Conservation (phyloP, 2,888 invertebrate genomes). For the Brachypterus glaber region DNA sequence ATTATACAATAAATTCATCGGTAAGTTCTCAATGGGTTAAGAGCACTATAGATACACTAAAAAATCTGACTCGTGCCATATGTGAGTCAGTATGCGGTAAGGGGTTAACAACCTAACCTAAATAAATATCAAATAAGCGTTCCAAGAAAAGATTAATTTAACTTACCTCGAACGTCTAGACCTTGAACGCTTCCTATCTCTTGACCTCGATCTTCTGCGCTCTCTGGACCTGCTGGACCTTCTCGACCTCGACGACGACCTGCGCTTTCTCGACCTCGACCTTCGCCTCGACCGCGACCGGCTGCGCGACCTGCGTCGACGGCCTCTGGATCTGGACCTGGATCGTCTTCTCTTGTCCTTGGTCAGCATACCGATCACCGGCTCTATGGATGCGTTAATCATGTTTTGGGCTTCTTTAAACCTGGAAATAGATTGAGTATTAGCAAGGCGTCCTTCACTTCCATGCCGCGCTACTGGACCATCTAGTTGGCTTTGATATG, state of each 20-base stretch:
- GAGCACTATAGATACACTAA: too few species aligned
- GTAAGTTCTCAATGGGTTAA: too few species aligned
- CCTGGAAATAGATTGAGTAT: too few species aligned
- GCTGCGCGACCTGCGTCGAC: slow-evolving; percentile 45
- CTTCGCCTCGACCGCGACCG: slow-evolving; percentile 51
- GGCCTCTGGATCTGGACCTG: slow-evolving; percentile 36
- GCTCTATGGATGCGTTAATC: slow-evolving; percentile 89
- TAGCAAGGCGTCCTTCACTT: too few species aligned
- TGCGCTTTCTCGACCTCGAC: slow-evolving; percentile 29
- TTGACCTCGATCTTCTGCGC: slow-evolving; percentile 46
- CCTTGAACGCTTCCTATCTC: slow-evolving; percentile 29
- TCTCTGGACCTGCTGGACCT: slow-evolving; percentile 45
- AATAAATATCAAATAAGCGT: too few species aligned
- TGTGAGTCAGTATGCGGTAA: too few species aligned
- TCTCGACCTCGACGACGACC: slow-evolving; percentile 54
- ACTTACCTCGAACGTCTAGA: slow-evolving; percentile 16
- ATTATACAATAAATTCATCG: too few species aligned
- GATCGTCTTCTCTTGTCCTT: slow-evolving; percentile 66
- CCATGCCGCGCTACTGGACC: too few species aligned
- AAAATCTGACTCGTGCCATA: too few species aligned
- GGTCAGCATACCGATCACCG: slow-evolving; percentile 76
- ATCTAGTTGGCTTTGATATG: too few species aligned
- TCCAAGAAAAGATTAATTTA: too few species aligned
- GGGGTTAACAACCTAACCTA: too few species aligned
- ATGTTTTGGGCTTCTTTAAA: slow-evolving; percentile 94